Conservation (phyloP, 2,888 invertebrate species). For the Frankliniella fusca region DNA sequence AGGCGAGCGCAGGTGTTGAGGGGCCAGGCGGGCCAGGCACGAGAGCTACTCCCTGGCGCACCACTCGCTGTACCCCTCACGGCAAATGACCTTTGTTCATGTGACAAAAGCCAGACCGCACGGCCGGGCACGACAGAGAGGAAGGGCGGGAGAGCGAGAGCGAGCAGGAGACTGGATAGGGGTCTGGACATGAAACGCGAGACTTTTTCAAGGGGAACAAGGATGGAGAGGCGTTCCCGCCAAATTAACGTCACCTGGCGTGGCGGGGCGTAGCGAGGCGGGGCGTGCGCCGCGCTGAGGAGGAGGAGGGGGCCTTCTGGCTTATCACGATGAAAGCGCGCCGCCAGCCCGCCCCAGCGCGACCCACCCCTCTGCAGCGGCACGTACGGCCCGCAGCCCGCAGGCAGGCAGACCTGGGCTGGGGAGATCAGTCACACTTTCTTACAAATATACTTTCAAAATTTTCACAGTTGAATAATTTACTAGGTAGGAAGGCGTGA, state of each 20-base stretch:
- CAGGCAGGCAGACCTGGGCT: too few relatives aligned
- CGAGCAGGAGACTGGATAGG: background rate
- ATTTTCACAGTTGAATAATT: too few relatives aligned
- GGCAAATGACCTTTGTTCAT: constrained; percentile 22
- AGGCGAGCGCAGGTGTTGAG: too few relatives aligned
- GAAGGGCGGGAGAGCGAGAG: background rate
- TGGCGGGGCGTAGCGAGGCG: background rate
- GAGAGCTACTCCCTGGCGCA: background rate
- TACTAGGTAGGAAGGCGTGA: too few relatives aligned
- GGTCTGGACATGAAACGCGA: constrained; percentile 2
- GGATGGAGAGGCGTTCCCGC: background rate
- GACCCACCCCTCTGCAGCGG: background rate
- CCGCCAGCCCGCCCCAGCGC: background rate
- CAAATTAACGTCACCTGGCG: constrained; percentile 19
- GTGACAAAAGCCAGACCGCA: constrained; percentile 13
- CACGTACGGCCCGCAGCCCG: too few relatives aligned
- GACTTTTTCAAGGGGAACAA: constrained; percentile 5
- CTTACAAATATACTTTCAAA: too few relatives aligned
- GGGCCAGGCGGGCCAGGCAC: background rate
- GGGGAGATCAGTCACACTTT: too few relatives aligned
- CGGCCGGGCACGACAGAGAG: background rate
- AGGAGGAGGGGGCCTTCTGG: background rate
- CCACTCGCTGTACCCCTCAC: background rate
- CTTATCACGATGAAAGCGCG: constrained; percentile 3
- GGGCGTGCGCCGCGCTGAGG: background rate